Percentiles rank a stretch among this genome's conserved stretches.
Conservation (phyloP, 1,140 invertebrate species). For the Zaprionus tsacasi region DNA sequence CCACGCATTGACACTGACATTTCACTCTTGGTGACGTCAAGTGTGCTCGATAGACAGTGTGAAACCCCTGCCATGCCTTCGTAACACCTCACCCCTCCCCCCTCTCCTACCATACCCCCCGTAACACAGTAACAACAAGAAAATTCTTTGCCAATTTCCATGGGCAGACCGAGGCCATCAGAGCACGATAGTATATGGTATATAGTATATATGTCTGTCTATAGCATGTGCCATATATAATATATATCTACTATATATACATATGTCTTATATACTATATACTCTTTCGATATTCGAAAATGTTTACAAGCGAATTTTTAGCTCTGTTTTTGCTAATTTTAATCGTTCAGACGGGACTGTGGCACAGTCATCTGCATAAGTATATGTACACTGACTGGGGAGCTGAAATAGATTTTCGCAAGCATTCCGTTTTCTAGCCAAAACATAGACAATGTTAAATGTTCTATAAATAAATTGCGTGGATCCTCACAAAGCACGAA, state of each 20-base stretch:
- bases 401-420: constrained; percentile 44
- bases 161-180: constrained; percentile 43
- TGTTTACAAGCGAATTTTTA: constrained; percentile 65
- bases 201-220: background rate
- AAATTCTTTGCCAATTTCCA: constrained; percentile 63
- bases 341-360: constrained; percentile 38
- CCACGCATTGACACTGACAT: constrained; percentile 74
- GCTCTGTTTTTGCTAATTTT: constrained; percentile 66
- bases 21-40: constrained; percentile 75
- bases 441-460: constrained; percentile 63
- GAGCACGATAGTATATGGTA: background rate
- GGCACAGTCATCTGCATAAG: constrained; percentile 21
- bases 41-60: background rate
- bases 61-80: background rate
- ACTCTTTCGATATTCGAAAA: constrained; percentile 43
- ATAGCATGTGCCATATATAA: background rate
- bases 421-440: constrained; percentile 19
- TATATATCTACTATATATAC: constrained; percentile 10
- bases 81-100: too few species aligned
- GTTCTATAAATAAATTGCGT: constrained; percentile 42
- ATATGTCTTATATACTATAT: constrained; percentile 9
- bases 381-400: constrained; percentile 8
- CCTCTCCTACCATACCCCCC: background rate
- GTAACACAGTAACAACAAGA: constrained; percentile 3
- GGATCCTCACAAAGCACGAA: constrained; percentile 35